Evolutionary conservation across 1,140 invertebrate genomes (phyloP), one percentile per base, ranked within the genome.

Genomic region (Drosophila nigrodunni): DNA sequence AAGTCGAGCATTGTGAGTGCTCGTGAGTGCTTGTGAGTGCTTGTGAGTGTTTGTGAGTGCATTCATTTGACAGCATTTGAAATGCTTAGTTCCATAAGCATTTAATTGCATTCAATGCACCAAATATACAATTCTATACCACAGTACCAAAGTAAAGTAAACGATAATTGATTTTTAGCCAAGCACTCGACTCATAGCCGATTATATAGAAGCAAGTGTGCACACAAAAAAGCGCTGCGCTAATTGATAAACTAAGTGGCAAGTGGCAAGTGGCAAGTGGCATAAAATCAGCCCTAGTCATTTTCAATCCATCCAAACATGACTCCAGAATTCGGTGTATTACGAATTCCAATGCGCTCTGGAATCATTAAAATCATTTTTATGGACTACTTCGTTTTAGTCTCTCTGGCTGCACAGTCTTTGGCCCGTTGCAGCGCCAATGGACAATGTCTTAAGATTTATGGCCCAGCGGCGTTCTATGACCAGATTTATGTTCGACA

Each of bases 191-290:
- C 18, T 21, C 18, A 21, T 10, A 25, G 8, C 39, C 25, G 25
- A 30, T 35, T 35, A 39, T 18, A 47, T 41, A 35, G 18, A n/a
- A 34, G 18, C 13, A 7, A 54, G 39, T 30, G n/a, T 52, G 11
- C 30, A 30, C 3, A 15, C 34, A 44, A 50, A 44, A 50, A 46
- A 55, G 21, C 75, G 21, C 21, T 58, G n/a, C 70, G 77, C 85
- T 83, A 88, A 88, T 83, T 88, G 83, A 87, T 87, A 88, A 87
- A 77, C 85, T 78, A 89, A 88, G 83, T 87, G 83, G 83, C 83
- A 74, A 62, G 44, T 54, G 39, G 13, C 59, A 72, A 72, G 61
- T 66, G 68, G 61, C 80, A 82, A 65, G 43, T 47, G 59, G 30
- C 54, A 57, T 54, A 35, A 71, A 71, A 72, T 64, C 60, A 47